Evolutionary conservation across 2,797 vertebrate genomes (phyloP).

Genomic region (Natrix natrix): DNA sequence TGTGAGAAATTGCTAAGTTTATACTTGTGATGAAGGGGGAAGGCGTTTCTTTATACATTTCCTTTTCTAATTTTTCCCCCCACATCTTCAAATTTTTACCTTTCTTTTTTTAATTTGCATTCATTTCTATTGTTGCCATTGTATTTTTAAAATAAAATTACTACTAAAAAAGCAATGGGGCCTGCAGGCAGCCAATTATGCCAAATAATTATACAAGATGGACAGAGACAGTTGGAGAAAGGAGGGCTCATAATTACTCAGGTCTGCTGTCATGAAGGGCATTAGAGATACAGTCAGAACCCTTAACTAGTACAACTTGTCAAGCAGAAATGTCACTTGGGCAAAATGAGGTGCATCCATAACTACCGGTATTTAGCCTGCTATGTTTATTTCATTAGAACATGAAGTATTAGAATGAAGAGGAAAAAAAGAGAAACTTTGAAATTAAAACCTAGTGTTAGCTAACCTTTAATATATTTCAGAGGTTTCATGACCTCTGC

Average conservation of each 20-base stretch:
- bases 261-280: background rate
- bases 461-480: background rate
- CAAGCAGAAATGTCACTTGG: background rate
- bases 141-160: background rate
- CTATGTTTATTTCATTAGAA: background rate
- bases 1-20: background rate
- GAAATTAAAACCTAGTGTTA: background rate
- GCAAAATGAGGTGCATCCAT: background rate
- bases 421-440: background rate
- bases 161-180: background rate
- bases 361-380: background rate
- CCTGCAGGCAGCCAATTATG: background rate
- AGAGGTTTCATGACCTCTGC: background rate
- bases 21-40: background rate
- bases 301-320: background rate
- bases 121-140: background rate
- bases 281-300: background rate
- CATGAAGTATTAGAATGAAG: background rate
- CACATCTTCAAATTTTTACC: background rate
- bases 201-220: background rate
- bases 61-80: background rate
- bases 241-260: background rate
- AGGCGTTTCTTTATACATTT: background rate
- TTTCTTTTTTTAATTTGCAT: background rate
- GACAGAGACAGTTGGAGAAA: background rate